Conservation (phyloP, 2,113 vertebrate genomes). For the Neolamprologus sp. region DNA sequence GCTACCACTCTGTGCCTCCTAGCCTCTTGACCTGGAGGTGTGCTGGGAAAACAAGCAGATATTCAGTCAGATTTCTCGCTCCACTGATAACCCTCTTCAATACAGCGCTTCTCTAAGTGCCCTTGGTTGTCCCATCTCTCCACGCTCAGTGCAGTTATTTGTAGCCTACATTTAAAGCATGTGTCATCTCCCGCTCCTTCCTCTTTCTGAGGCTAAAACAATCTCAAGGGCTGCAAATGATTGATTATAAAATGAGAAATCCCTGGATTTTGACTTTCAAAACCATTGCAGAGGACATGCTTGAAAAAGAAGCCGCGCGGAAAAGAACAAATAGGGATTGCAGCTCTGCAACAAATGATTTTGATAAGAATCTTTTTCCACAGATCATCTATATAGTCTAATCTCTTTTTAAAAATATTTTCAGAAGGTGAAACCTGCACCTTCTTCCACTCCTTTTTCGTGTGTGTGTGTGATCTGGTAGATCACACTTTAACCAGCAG, state of each 20-base stretch:
- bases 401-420: not conserved
- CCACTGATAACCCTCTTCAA: constrained; percentile 41
- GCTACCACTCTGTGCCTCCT: not conserved
- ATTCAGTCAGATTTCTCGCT: constrained; percentile 62
- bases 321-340: not conserved
- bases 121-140: constrained; percentile 35
- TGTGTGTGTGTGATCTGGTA: not conserved
- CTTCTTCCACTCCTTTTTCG: not conserved
- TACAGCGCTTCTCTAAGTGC: constrained; percentile 50
- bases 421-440: not conserved
- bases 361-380: not conserved
- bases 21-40: constrained; percentile 53
- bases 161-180: not conserved
- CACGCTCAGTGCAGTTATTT: not conserved
- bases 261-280: not conserved
- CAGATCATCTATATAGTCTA: not conserved
- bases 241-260: constrained; percentile 14
- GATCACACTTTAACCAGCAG: not conserved
- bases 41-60: constrained; percentile 31
- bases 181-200: not conserved
- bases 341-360: not conserved
- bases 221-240: not conserved
- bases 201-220: not conserved
- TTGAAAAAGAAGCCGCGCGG: not conserved
- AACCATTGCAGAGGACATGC: not conserved